These are phyloP conservation scores for Anhinga rufa DNA, from an alignment of 2,113 vertebrate genomes.

Conservation along the genomic window DNA sequence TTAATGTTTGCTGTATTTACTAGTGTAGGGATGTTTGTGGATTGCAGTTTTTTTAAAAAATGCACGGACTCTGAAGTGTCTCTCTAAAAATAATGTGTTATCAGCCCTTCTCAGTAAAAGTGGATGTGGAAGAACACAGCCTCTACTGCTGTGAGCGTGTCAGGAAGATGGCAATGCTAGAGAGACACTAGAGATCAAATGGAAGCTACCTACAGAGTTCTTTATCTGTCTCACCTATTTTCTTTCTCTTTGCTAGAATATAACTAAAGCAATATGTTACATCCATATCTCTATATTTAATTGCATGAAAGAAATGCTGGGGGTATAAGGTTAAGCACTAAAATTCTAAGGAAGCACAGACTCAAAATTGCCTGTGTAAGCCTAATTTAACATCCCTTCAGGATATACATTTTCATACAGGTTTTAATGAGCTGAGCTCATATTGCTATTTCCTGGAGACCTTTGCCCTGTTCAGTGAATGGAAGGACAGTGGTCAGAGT, in stretches of 20 bases:
- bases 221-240: background rate
- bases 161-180: background rate
- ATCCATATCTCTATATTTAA: background rate
- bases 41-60: background rate
- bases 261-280: background rate
- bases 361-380: slow-evolving; percentile 9
- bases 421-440: slow-evolving; percentile 53
- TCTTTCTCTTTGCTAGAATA: background rate
- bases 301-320: slow-evolving; percentile 14
- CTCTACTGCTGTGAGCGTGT: background rate
- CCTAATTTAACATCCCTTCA: slow-evolving; percentile 53
- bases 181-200: background rate
- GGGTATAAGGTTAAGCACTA: slow-evolving; percentile 30
- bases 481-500: slow-evolving; percentile 9
- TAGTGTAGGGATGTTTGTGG: background rate
- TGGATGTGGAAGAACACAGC: background rate
- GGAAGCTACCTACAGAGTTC: slow-evolving; percentile 7
- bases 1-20: background rate
- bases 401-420: slow-evolving; percentile 26
- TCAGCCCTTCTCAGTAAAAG: background rate
- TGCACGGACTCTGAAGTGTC: background rate
- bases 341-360: slow-evolving; percentile 34
- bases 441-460: slow-evolving; percentile 1
- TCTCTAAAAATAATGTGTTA: background rate
- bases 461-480: slow-evolving; percentile 16